phyloP scores from a whole-genome alignment of 2,113 vertebrate genomes.

The Cnemophilus loriae region DNA sequence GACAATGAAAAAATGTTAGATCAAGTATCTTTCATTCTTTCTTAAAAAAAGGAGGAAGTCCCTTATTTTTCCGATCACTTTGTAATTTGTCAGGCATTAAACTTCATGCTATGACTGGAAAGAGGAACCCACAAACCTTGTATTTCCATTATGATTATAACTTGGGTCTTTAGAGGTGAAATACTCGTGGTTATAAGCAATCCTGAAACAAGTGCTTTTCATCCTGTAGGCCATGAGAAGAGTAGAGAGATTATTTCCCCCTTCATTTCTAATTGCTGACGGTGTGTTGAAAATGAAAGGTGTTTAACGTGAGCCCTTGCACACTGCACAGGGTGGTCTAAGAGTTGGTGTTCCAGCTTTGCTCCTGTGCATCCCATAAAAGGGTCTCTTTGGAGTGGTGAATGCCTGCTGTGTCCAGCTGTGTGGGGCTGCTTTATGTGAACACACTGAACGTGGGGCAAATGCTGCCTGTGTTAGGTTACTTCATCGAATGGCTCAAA shows the following conservation, averaged over 20 bases:
- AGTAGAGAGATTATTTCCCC: not conserved
- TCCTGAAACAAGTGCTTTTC: not conserved
- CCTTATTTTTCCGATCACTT: not conserved
- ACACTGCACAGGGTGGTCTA: rapidly evolving
- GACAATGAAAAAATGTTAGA: not conserved
- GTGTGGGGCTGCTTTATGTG: not conserved
- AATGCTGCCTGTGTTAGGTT: not conserved
- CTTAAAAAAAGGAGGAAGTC: not conserved
- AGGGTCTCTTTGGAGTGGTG: not conserved
- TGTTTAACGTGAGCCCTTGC: not conserved
- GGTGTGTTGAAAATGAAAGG: not conserved
- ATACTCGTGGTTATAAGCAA: not conserved
- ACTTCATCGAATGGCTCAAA: not conserved
- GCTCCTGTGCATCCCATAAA: not conserved
- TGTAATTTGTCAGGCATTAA: not conserved
- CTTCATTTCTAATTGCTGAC: not conserved
- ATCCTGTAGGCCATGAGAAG: not conserved
- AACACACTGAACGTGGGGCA: not conserved
- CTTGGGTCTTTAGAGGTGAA: not conserved
- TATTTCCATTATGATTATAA: not conserved
- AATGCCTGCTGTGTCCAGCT: not conserved
- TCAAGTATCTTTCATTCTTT: not conserved
- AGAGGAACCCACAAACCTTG: not conserved
- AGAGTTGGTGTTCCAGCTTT: not conserved
- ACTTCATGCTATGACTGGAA: not conserved